Evolutionary conservation across 1,140 invertebrate species (phyloP), one percentile per base, ranked within the genome.

Genomic region (Lasioglossum baleicum): DNA sequence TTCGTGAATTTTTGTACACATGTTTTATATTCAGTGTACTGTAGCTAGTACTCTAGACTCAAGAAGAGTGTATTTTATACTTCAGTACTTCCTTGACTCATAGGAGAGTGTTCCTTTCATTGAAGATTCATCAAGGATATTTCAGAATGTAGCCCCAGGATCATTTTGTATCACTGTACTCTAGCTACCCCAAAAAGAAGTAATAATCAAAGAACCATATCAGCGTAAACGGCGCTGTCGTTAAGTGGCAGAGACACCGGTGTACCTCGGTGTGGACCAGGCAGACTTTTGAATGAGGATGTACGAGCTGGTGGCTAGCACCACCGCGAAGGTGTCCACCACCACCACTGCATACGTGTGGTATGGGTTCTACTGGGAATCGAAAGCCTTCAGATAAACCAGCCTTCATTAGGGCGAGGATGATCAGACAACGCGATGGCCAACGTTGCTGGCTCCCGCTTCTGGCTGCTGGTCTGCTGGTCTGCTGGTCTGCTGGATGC

Each of bases 361-460:
- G 91, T 92, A 92, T 91, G 90, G 91, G 91, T 92, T 92, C 91
- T 93, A 93, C 92, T 92, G 89, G 88, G 92, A 93, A 93, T 92
- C 92, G 92, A 93, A 92, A 91, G 90, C 89, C 91, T 91, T 91
- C 89, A 93, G 92, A 93, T 93, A 93, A 93, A 93, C 87, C 92
- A 92, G 89, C 88, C 92, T 93, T 93, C 92, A 93, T 93, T 93
- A 93, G 92, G 89, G 88, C 92, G 90, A 91, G 92, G 91, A 92
- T 93, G 92, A 93, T 93, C 92, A 90, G 92, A 93, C 92, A 93
- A 93, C 90, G 88, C 91, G 92, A 93, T 93, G 90, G 80, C 85
- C 87, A 88, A 86, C 87, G 87, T 88, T 82, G 88, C 80, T 86
- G 51, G 44, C 44, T 48, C 82, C 74, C 85, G 82, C 83, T 87